Percentiles rank a stretch among this genome's conserved stretches.
Conservation (phyloP, 2,888 invertebrate genomes). For the Rhingia campestris region DNA sequence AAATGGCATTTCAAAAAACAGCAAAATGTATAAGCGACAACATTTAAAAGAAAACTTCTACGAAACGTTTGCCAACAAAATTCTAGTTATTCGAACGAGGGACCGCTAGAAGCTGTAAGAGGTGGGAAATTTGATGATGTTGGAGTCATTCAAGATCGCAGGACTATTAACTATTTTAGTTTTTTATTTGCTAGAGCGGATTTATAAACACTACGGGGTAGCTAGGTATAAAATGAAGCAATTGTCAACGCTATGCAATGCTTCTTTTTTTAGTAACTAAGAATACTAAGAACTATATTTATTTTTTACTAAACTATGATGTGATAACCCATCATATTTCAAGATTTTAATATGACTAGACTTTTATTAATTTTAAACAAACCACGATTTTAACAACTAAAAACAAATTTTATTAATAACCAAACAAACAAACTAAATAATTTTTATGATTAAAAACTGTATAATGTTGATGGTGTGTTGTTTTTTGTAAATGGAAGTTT, state of each 20-base stretch:
- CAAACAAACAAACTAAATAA: not conserved
- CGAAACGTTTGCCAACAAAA: slow-evolving; percentile 54
- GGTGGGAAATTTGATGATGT: slow-evolving; percentile 21
- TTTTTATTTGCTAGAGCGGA: not conserved
- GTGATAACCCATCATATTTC: slow-evolving; percentile 63
- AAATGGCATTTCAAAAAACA: slow-evolving; percentile 60
- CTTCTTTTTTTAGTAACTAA: slow-evolving; percentile 17
- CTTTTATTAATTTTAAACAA: slow-evolving; percentile 1
- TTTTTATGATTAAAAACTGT: slow-evolving; percentile 8
- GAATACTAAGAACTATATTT: slow-evolving; percentile 7
- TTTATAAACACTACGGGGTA: slow-evolving; percentile 26
- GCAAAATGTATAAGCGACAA: slow-evolving; percentile 61
- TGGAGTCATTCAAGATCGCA: slow-evolving; percentile 31
- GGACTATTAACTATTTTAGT: not conserved
- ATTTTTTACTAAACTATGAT: slow-evolving; percentile 48
- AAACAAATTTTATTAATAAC: slow-evolving; percentile 6
- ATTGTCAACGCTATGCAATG: not conserved
- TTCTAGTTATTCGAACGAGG: slow-evolving; percentile 29
- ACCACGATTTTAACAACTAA: not conserved
- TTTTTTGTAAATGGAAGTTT: not conserved
- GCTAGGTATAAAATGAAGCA: slow-evolving; percentile 15
- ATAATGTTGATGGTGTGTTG: slow-evolving; percentile 9
- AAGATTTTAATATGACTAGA: slow-evolving; percentile 10
- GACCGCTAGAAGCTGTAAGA: slow-evolving; percentile 49
- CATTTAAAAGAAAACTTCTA: slow-evolving; percentile 50